Evolutionary conservation across 2,888 invertebrate genomes (phyloP).

Genomic region (Hetaerina titia): DNA sequence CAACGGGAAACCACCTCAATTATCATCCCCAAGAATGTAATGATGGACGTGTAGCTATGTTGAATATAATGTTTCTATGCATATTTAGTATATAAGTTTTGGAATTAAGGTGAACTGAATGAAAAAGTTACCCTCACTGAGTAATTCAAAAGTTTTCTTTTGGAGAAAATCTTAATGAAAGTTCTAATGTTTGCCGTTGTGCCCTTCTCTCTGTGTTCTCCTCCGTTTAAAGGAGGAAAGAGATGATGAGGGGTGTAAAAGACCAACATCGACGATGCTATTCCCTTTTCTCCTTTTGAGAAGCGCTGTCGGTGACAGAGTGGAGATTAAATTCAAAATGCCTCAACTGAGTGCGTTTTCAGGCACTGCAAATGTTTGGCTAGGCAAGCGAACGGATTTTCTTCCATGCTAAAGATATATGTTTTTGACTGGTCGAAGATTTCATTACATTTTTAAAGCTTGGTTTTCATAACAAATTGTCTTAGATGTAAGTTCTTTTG

Average conservation of each 20-base stretch:
- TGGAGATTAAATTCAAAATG: constrained; percentile 21
- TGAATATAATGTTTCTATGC: too few relatives aligned
- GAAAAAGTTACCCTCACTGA: too few relatives aligned
- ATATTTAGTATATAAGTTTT: too few relatives aligned
- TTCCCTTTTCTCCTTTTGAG: neutral
- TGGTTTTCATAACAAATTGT: neutral
- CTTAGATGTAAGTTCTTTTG: neutral
- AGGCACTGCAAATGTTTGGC: neutral
- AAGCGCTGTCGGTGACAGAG: neutral
- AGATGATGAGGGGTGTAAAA: neutral
- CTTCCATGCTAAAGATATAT: neutral
- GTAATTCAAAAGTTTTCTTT: neutral
- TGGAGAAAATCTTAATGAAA: neutral
- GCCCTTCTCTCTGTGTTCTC: neutral
- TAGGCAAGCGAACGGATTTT: neutral
- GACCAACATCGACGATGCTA: neutral
- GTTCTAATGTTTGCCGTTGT: neutral
- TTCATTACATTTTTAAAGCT: neutral
- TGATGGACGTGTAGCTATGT: too few relatives aligned
- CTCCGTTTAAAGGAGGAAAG: neutral
- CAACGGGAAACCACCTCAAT: too few relatives aligned
- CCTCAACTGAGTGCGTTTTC: neutral
- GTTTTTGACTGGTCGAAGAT: neutral
- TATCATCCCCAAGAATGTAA: too few relatives aligned
- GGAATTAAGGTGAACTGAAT: too few relatives aligned